phyloP scores from a whole-genome alignment of 2,113 vertebrate genomes.

The Ailuropoda melanoleuca region DNA sequence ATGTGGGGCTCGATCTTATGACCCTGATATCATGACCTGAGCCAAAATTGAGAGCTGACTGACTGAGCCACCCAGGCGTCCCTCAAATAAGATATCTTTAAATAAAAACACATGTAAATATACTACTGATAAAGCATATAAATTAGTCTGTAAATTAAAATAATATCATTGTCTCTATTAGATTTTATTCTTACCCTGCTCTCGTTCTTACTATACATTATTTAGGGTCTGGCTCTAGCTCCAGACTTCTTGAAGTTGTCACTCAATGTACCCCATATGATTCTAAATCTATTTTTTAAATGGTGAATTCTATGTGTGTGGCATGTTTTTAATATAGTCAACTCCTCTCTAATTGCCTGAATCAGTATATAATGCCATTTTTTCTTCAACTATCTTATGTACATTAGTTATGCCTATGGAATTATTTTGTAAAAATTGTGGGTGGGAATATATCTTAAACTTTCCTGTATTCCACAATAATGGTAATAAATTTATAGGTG shows the following conservation, averaged over 20 bases:
- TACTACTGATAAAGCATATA: fast-evolving
- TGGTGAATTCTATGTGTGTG: not conserved
- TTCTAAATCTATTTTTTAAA: not conserved
- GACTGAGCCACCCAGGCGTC: not conserved
- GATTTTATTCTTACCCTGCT: not conserved
- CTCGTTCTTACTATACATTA: not conserved
- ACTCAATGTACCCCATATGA: not conserved
- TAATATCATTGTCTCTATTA: not conserved
- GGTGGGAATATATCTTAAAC: not conserved
- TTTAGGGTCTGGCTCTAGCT: not conserved
- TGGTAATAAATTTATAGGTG: not conserved
- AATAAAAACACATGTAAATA: not conserved
- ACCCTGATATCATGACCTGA: not conserved
- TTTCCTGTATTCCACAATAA: not conserved
- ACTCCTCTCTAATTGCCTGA: not conserved
- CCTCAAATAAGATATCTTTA: not conserved
- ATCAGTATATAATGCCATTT: not conserved
- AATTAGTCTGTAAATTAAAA: not conserved
- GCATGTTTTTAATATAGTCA: not conserved
- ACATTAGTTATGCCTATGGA: not conserved
- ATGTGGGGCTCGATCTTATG: not conserved
- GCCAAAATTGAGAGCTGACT: not conserved
- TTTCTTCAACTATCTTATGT: not conserved
- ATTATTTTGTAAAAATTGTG: not conserved
- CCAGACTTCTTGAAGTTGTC: fast-evolving